A percentile compares a stretch with the other conserved stretches of the same genome.
These are phyloP conservation scores for Limenitis camilla DNA, from an alignment of 2,888 invertebrate species.

Conservation along the genomic window DNA sequence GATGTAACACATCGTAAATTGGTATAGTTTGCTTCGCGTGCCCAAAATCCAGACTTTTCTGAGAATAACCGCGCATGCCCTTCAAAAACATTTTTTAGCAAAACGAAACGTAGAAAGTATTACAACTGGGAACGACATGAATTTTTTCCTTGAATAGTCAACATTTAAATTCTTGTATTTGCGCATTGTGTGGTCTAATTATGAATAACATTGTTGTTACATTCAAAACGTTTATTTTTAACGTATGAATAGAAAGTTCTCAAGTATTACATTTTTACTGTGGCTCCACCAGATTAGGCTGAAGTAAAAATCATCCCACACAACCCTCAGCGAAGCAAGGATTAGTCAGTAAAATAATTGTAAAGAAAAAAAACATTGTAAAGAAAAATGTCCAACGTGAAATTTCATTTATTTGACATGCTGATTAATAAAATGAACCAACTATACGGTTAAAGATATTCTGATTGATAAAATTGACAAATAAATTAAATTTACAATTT, in stretches of 20 bases:
- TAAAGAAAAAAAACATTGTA: no score
- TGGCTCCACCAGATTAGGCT: no score
- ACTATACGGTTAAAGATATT: no score
- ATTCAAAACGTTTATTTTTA: no score
- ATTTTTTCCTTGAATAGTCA: slow-evolving; percentile 61
- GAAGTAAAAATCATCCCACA: no score
- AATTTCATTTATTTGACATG: no score
- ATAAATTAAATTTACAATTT: no score
- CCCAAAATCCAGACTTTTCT: slow-evolving; percentile 47
- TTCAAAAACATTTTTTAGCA: slow-evolving; percentile 63
- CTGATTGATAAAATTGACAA: no score
- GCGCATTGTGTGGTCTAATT: slow-evolving; percentile 70
- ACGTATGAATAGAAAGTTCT: not conserved
- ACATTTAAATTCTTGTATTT: slow-evolving; percentile 67
- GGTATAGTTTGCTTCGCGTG: slow-evolving; percentile 51
- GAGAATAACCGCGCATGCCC: slow-evolving; percentile 58
- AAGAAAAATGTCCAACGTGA: no score
- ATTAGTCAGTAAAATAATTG: no score
- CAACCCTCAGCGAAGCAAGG: no score
- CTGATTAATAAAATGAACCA: no score
- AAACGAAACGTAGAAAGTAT: slow-evolving; percentile 62
- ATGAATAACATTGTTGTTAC: slow-evolving; percentile 42
- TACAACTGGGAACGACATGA: slow-evolving; percentile 52
- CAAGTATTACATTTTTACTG: slow-evolving; percentile 33
- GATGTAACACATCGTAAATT: slow-evolving; percentile 65